Conservation (phyloP, 53 echinoderm and acorn worm genomes). For the Paelopatides confundens region DNA sequence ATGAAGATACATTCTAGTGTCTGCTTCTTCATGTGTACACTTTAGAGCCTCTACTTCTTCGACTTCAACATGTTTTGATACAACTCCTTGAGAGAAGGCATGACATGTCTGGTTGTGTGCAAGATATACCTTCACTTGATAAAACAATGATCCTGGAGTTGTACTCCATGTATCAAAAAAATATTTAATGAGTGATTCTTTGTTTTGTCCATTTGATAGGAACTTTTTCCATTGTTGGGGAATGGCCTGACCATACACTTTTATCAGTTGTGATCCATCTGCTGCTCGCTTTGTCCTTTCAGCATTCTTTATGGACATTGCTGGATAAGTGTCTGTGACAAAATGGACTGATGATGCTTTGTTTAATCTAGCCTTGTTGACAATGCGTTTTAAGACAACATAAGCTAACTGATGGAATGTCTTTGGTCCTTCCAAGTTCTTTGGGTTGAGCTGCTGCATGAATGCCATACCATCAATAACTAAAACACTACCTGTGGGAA, state of each 20-base stretch:
- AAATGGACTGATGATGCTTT: slow-evolving; percentile 49
- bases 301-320: slow-evolving; percentile 60
- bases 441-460: slow-evolving; percentile 51
- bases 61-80: background rate
- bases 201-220: slow-evolving; percentile 51
- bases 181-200: slow-evolving; percentile 56
- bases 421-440: slow-evolving; percentile 30
- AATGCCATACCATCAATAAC: slow-evolving; percentile 74
- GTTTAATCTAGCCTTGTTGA: background rate
- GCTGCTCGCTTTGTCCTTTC: slow-evolving; percentile 51
- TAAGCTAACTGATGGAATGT: slow-evolving; percentile 50
- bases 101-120: background rate
- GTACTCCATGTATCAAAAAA: slow-evolving; percentile 53
- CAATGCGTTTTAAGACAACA: background rate
- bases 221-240: slow-evolving; percentile 70
- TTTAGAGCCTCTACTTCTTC: background rate
- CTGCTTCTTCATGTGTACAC: slow-evolving; percentile 54
- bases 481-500: slow-evolving; percentile 36
- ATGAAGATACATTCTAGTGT: slow-evolving; percentile 60
- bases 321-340: slow-evolving; percentile 70
- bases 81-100: background rate
- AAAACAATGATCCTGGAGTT: background rate
- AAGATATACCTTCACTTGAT: background rate
- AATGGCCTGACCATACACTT: slow-evolving; percentile 37
- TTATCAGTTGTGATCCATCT: slow-evolving; percentile 28